A percentile compares a stretch with the other conserved stretches of the same genome.
These are phyloP conservation scores for Nephrotoma appendiculata DNA, from an alignment of 2,888 invertebrate species.

Conservation along the genomic window DNA sequence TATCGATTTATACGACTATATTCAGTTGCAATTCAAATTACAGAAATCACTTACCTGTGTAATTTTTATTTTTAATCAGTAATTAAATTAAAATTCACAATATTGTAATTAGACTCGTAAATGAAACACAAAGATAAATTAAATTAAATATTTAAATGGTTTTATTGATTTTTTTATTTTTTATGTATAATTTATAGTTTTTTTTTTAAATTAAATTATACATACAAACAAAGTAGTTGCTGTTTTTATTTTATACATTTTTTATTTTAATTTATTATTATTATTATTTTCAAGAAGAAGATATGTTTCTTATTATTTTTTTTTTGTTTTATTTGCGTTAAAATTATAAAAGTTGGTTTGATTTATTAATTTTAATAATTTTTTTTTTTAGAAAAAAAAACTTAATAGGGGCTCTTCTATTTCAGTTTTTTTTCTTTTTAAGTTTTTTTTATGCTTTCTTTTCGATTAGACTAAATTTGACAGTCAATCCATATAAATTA, in stretches of 20 bases:
- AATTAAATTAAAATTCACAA: no score
- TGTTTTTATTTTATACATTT: background rate
- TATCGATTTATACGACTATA: no score
- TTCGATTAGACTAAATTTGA: background rate
- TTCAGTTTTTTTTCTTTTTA: background rate
- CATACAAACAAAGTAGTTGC: background rate
- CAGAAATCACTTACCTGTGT: no score
- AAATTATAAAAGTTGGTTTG: background rate
- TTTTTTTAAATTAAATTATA: background rate
- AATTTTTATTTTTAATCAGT: no score
- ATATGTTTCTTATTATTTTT: background rate
- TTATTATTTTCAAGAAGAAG: background rate
- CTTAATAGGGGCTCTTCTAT: constrained; percentile 4
- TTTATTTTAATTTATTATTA: no score
- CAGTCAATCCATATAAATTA: background rate
- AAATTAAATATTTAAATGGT: background rate
- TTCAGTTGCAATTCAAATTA: no score
- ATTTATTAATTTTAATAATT: background rate
- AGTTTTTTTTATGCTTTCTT: background rate
- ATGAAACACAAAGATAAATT: background rate
- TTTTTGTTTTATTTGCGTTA: background rate
- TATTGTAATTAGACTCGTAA: no score
- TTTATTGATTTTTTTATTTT: background rate
- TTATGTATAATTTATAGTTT: background rate
- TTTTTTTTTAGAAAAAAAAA: background rate